Base-by-base conservation (phyloP, 2,888 invertebrate species). In the Coleophora flavipennella region DNA sequence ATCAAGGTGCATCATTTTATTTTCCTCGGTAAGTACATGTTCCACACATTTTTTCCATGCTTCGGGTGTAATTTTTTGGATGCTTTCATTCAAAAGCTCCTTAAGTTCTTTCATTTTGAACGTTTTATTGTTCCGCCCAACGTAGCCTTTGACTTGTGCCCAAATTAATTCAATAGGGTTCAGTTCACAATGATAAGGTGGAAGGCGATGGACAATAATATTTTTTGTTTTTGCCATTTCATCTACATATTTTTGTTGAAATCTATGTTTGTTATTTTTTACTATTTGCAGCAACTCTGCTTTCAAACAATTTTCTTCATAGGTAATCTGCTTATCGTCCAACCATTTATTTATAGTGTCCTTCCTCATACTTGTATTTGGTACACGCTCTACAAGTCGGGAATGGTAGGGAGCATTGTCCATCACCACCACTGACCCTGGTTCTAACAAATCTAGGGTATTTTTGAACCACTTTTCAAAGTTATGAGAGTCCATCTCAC, bases 381-480 rank as follows among this genome's bases (percentile, higher is more conserved):
- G 43, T 13, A 41, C 14, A 35, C 14, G 13, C 8, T 48, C 43
- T 8, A 34, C 8, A 8, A 11, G 31, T 10, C 44, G 29, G 2
- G 46, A 46, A 20, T 48, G 44, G 40, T 48, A 48, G 8, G 42
- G 41, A 10, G 45, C 45, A 36, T 43, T 45, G 28, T 48, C 50
- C 13, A 48, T 26, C 3, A 48, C 44, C n/a, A 48, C 32, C 1
- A 45, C 42, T 1, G 39, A 41, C 11, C 36, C 31, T 7, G 31
- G 13, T 25, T 37, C 29, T 3, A 46, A 8, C 20, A 38, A 34
- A 10, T 13, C 2, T 8, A 38, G 33, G 12, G 33, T 20, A 1
- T 31, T 11, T n/a, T 14, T 13, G 1, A 31, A 34, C 20, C 20
- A 52, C 33, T 42, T 39, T 44, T 52, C 45, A 33, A 47, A 53